phyloP scores from a whole-genome alignment of 2,888 invertebrate genomes.

The Thysanoteuthis rhombus region DNA sequence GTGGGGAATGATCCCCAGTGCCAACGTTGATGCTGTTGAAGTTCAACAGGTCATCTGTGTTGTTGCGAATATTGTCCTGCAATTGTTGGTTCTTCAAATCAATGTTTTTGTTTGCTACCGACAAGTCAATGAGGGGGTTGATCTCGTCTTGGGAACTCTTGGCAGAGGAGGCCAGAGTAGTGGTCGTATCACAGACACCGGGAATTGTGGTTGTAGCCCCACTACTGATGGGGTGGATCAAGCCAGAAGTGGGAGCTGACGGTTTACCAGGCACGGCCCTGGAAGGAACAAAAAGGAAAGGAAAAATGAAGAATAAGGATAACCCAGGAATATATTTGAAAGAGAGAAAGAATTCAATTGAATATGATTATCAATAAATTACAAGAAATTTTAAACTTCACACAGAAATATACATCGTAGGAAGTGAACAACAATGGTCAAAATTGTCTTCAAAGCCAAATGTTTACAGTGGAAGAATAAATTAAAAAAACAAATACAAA shows the following conservation, averaged over 20 bases:
- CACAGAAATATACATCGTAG: too few species aligned
- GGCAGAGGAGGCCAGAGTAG: slow-evolving; percentile 17
- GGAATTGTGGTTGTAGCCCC: not conserved
- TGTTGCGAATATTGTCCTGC: slow-evolving; percentile 38
- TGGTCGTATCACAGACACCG: slow-evolving; percentile 36
- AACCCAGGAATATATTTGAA: too few species aligned
- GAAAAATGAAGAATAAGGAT: too few species aligned
- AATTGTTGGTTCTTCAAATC: slow-evolving; percentile 40
- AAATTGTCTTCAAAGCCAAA: too few species aligned
- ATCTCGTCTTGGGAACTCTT: slow-evolving; percentile 41
- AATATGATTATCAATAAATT: too few species aligned
- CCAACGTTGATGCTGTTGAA: slow-evolving; percentile 49
- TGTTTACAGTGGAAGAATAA: too few species aligned
- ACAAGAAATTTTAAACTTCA: too few species aligned
- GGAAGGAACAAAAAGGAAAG: not conserved
- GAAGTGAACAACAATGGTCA: too few species aligned
- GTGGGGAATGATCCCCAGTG: slow-evolving; percentile 48
- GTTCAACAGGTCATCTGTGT: slow-evolving; percentile 50
- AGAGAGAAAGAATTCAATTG: too few species aligned
- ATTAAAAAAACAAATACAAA: too few species aligned
- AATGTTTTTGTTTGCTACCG: slow-evolving; percentile 47
- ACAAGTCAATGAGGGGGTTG: slow-evolving; percentile 59
- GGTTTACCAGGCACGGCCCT: not conserved
- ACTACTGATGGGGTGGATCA: not conserved
- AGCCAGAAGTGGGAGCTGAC: not conserved